Evolutionary conservation across 92 coral and sea anemone genomes (phyloP), one percentile per base, ranked within the genome.

Genomic region (Diadumene lineata): DNA sequence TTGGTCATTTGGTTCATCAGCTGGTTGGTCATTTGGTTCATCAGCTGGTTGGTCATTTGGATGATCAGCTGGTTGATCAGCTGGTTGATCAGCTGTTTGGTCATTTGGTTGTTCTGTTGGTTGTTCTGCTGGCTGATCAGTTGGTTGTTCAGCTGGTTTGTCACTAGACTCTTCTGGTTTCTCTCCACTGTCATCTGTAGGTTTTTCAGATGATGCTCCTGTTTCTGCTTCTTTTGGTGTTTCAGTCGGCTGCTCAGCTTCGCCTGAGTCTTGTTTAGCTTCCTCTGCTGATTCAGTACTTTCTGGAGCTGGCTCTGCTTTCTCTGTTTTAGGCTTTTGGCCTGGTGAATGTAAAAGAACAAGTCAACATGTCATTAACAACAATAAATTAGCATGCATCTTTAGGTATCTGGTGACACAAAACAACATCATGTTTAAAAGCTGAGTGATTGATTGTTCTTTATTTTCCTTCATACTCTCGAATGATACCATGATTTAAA

Each of bases 51-150:
- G 24, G 51, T 43, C n/a, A n/a, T n/a, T n/a, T n/a, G n/a, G n/a
- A n/a, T n/a, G n/a, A n/a, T n/a, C n/a, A n/a, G n/a, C n/a, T n/a
- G n/a, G n/a, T n/a, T n/a, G n/a, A n/a, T 19, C 69, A 24, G 66
- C 84, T 30, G 75, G 43, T 22, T 43, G 46, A 31, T 76, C 80
- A 43, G 76, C 78, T 3, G 88, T 58, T 38, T 79, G 61, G 38
- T 70, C 78, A 43, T 30, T 67, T 27, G 66, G 55, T 30, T 60
- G 57, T 8, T 80, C 73, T 31, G 75, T 1, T 8, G 75, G 21
- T 21, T 77, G 82, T 33, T 46, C 83, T 8, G 72, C 79, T 57
- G 73, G 70, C 31, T 63, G 53, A 19, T 64, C 80, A 8, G 63
- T 56, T 24, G 67, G 73, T 25, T 73, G 18, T 31, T 46, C 83